Conservation (phyloP, 2,888 invertebrate genomes). For the Ernsta delagoae region DNA sequence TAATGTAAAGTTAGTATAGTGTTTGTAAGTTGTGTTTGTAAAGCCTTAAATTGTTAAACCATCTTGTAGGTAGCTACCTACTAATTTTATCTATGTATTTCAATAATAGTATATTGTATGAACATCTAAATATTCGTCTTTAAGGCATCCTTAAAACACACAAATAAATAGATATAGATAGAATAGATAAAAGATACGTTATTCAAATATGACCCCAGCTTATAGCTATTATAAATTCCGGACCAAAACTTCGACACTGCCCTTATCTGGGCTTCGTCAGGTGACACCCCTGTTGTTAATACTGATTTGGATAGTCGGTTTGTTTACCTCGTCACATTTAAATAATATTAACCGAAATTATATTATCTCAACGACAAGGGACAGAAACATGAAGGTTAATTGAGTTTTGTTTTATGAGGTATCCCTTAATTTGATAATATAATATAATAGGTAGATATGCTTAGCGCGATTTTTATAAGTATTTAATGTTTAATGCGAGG, state of each 20-base stretch:
- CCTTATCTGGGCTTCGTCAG: slow-evolving; percentile 15
- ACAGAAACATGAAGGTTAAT: slow-evolving; percentile 2
- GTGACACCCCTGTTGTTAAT: slow-evolving; percentile 12
- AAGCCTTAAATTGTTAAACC: no score
- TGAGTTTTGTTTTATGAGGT: neutral
- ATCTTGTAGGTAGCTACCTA: no score
- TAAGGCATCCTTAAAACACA: no score
- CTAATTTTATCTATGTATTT: no score
- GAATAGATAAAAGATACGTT: slow-evolving; percentile 3
- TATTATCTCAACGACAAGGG: neutral
- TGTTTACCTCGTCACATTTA: slow-evolving; percentile 2
- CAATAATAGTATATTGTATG: no score
- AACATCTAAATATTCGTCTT: no score
- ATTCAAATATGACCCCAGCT: slow-evolving; percentile 14
- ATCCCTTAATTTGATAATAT: neutral
- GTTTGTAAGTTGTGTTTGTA: no score
- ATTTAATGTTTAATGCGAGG: no score
- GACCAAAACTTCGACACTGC: slow-evolving; percentile 11
- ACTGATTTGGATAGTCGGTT: slow-evolving; percentile 4
- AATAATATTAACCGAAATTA: neutral
- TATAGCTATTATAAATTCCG: slow-evolving; percentile 27
- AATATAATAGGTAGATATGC: no score
- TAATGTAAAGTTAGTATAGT: no score
- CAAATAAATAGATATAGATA: no score
- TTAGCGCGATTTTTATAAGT: neutral